Base-by-base conservation (phyloP, 2,797 vertebrate genomes). In the Rhinella marina region DNA sequence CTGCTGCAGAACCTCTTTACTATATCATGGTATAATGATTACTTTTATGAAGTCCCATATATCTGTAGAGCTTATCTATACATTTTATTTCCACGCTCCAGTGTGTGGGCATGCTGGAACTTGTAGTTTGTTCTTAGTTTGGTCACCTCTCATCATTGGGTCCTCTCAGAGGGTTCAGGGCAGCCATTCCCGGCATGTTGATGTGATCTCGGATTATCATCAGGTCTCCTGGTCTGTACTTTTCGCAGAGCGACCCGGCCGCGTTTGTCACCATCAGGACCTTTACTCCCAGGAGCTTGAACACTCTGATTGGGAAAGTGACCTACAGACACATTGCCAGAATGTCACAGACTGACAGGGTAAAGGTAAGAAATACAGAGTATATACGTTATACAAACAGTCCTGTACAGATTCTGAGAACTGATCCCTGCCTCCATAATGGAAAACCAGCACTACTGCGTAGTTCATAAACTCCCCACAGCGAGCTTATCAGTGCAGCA, bases 181-280 rank as follows among this genome's bases (percentile, higher is more conserved):
- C 96, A 0, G 93, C 92, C 75, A 97, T 17, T 72, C 96, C 96
- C 0, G 95, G 95, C 89, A 96, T 93, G 91, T 96, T 96, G 75
- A 97, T 84, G 90, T 97, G 96, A 90, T 97, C 96, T 90, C 93
- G 94, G 91, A 97, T 96, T 89, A 97, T 92, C 96, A 97, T 97
- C 91, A 97, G 93, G 91, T 97, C 96, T 70, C 96, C 96, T 7
- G 93, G 91, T 16, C 87, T 92, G 90, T 96, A 93, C 16, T 88
- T 91, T 25, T 96, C 95, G 0, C 94, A 93, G 92, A 97, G 90
- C 81, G 95, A 95, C 50, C 96, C 96, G 0, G 96, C 96, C 8
- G 96, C 96, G 6, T 97, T 97, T 0, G 96, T 96, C 70, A 97
- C 96, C 0, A 97, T 93, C 90, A 97, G 90, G 14, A 94, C 96